These are phyloP conservation scores for Petrocephalus microphthalmus DNA, from an alignment of 2,113 vertebrate genomes.

Conservation along the genomic window DNA sequence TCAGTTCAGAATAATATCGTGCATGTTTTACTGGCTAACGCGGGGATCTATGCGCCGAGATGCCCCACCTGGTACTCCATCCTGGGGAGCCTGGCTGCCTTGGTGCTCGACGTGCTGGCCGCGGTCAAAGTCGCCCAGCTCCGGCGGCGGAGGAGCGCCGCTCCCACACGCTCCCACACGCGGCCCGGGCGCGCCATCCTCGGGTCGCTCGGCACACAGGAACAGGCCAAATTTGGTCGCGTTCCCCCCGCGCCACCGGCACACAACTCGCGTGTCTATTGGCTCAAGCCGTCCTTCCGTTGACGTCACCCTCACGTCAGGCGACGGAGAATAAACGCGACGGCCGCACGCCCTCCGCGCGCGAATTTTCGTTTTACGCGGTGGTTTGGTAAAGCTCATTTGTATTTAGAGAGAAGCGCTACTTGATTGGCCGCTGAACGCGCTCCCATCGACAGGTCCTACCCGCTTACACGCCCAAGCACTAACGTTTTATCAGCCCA, in stretches of 20 bases:
- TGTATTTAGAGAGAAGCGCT: too few relatives aligned
- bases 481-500: too few relatives aligned
- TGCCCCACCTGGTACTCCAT: conserved; percentile 81
- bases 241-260: background rate
- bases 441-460: too few relatives aligned
- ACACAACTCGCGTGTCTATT: background rate
- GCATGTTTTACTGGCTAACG: background rate
- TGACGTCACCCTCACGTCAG: background rate
- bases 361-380: too few relatives aligned
- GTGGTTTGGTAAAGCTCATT: too few relatives aligned
- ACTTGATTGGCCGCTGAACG: too few relatives aligned
- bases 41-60: background rate
- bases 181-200: conserved; percentile 42
- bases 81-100: conserved; percentile 58
- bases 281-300: background rate
- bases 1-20: background rate
- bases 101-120: conserved; percentile 47
- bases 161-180: conserved; percentile 29
- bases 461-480: too few relatives aligned
- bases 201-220: conserved; percentile 13
- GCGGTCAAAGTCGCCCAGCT: conserved; percentile 20
- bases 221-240: conserved; percentile 45
- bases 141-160: conserved; percentile 27
- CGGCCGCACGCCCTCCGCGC: background rate
- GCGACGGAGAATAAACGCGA: background rate